A percentile compares a stretch with the other conserved stretches of the same genome.
Evolutionary conservation across 1,140 invertebrate species (phyloP).

Genomic region (Matsumurasca onukii): DNA sequence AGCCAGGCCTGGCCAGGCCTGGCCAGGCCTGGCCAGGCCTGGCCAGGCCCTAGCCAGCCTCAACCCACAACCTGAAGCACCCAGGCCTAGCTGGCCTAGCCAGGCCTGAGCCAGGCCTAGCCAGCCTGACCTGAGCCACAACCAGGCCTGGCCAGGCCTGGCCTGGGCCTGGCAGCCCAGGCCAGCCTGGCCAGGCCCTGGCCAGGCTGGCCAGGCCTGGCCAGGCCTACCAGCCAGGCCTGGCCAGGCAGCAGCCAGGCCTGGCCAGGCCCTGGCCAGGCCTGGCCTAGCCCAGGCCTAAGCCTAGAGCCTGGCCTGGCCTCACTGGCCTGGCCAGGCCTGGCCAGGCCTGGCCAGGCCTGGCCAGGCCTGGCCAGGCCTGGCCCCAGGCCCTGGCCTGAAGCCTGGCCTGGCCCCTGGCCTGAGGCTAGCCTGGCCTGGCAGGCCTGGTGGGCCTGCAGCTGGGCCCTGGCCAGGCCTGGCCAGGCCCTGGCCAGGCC

Average conservation of each 20-base stretch:
- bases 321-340: neutral
- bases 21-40: constrained; percentile 3
- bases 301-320: too few species aligned
- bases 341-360: neutral
- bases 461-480: neutral
- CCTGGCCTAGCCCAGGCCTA: too few species aligned
- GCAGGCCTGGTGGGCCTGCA: neutral
- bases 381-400: too few species aligned
- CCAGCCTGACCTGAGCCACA: too few species aligned
- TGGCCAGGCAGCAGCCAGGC: neutral
- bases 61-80: neutral
- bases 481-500: too few species aligned
- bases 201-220: neutral
- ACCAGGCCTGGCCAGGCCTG: neutral
- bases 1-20: too few species aligned
- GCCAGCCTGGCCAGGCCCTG: neutral
- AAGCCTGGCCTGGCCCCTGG: too few species aligned
- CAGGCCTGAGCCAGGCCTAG: too few species aligned
- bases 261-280: neutral
- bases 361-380: constrained; percentile 3
- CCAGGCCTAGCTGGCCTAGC: neutral
- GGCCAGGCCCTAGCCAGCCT: too few species aligned
- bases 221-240: constrained; percentile 3
- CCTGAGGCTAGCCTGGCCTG: neutral
- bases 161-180: neutral